Conservation (phyloP, 2,888 invertebrate genomes). For the Spicauda simplicius region DNA sequence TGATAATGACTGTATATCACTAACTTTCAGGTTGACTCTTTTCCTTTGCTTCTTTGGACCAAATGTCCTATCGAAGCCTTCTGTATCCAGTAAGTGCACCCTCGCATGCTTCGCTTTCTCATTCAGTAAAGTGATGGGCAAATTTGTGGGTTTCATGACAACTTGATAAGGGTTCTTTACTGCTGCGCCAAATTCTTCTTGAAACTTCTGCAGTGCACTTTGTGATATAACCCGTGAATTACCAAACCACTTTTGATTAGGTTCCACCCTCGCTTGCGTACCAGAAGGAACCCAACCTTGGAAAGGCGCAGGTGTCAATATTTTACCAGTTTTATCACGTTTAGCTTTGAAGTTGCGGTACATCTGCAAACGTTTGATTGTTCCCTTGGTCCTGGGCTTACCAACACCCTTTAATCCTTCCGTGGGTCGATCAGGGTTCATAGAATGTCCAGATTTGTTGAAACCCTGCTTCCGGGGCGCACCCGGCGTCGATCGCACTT, state of each 20-base stretch:
- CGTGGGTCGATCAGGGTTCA: conserved; percentile 95
- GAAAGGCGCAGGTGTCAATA: conserved; percentile 97
- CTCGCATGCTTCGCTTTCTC: conserved; percentile 95
- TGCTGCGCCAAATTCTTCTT: conserved; percentile 97
- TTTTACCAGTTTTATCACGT: conserved; percentile 94
- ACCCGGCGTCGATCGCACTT: conserved; percentile 89
- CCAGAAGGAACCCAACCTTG: conserved; percentile 96
- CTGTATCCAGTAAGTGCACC: conserved; percentile 97
- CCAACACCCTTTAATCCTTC: conserved; percentile 93
- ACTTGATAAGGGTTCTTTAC: conserved; percentile 98
- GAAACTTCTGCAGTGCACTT: conserved; percentile 93
- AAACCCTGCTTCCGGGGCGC: conserved; percentile 93
- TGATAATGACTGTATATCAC: conserved; percentile 91
- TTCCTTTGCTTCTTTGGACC: conserved; percentile 97
- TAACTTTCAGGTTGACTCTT: conserved; percentile 91
- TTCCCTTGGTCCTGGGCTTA: conserved; percentile 94
- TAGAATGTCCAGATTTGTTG: conserved; percentile 94
- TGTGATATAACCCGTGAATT: conserved; percentile 99
- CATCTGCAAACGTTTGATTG: conserved; percentile 98
- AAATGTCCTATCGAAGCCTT: conserved; percentile 97
- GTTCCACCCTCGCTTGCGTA: conserved; percentile 96
- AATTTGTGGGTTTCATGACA: conserved; percentile 97
- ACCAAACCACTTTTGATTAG: conserved; percentile 99
- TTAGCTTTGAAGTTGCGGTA: conserved; percentile 99
- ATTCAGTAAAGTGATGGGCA: conserved; percentile 97